phyloP scores from a whole-genome alignment of 2,113 vertebrate species.

The Capreolus pygargus region DNA sequence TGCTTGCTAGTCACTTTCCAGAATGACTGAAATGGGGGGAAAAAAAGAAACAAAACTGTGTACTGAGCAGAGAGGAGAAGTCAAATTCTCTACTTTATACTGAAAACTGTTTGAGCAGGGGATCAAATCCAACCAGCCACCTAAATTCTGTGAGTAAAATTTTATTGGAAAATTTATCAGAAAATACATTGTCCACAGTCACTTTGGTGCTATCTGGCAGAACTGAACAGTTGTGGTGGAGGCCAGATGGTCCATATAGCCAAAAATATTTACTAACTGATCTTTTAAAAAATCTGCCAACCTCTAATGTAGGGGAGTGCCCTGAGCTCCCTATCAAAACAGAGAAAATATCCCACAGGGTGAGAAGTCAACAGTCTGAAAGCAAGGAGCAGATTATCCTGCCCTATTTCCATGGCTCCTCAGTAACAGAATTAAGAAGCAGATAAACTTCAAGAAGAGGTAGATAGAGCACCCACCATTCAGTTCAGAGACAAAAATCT shows the following conservation, averaged over 20 bases:
- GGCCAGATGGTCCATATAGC: not conserved
- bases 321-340: not conserved
- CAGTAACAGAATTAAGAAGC: not conserved
- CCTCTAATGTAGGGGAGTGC: not conserved
- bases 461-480: too few species aligned
- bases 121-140: not conserved
- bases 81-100: not conserved
- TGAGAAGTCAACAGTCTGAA: not conserved
- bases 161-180: not conserved
- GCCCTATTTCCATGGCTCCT: not conserved
- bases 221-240: not conserved
- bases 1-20: not conserved
- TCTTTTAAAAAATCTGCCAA: not conserved
- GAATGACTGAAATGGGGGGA: rapidly evolving
- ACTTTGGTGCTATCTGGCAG: not conserved
- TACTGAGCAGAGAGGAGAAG: not conserved
- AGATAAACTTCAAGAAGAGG: not conserved
- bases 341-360: not conserved
- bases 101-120: not conserved
- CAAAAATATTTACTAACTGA: not conserved
- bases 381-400: not conserved
- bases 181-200: not conserved
- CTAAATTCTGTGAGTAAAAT: not conserved
- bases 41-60: not conserved
- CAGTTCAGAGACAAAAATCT: not conserved